Evolutionary conservation across 2,888 invertebrate species (phyloP).

Genomic region (Phragmatobia fuliginosa): DNA sequence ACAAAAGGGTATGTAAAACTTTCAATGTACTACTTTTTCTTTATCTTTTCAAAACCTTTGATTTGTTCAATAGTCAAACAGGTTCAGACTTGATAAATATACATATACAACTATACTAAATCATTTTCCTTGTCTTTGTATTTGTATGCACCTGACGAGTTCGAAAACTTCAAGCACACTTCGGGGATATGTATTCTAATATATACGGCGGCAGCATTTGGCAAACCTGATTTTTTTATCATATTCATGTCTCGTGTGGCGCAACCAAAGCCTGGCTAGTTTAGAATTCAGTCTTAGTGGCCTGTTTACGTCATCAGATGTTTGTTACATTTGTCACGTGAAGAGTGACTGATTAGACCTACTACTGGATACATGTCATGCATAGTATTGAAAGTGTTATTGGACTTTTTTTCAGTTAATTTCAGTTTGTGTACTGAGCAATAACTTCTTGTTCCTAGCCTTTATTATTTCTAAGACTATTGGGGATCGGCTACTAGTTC

Average conservation of each 20-base stretch:
- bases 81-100: no score
- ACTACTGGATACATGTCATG: conserved; percentile 4
- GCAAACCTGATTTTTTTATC: conserved; percentile 34
- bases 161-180: conserved; percentile 42
- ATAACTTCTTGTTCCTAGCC: no score
- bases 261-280: conserved; percentile 49
- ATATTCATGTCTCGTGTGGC: conserved; percentile 55
- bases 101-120: conserved; percentile 11
- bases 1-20: no score
- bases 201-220: conserved; percentile 41
- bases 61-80: no score
- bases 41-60: no score
- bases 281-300: conserved; percentile 56
- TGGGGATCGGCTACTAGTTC: no score
- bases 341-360: conserved; percentile 21
- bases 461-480: no score
- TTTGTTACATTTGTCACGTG: conserved; percentile 57
- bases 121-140: no score
- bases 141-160: conserved; percentile 18
- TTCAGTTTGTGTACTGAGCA: background rate
- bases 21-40: no score
- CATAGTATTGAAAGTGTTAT: background rate
- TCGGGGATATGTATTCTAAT: conserved; percentile 24
- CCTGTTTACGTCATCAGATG: conserved; percentile 38
- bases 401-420: background rate